These are phyloP conservation scores for Apamea crenata DNA, from an alignment of 2,888 invertebrate species.

Conservation along the genomic window DNA sequence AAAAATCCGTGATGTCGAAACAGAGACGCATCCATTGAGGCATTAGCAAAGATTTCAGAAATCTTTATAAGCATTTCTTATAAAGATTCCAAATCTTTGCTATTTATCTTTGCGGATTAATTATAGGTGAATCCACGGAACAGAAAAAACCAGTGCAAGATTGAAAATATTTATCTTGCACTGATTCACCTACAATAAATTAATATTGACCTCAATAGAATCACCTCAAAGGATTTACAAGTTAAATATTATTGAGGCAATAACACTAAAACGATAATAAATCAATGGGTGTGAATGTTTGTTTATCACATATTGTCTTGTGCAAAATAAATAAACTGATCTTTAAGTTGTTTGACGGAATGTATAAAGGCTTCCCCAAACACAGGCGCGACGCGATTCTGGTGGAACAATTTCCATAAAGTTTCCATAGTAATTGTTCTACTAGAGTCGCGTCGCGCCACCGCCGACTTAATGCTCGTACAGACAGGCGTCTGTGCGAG, in stretches of 20 bases:
- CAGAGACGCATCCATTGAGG: too few species aligned
- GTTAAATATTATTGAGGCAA: constrained; percentile 26
- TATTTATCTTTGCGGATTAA: too few species aligned
- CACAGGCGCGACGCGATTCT: too few species aligned
- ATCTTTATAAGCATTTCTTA: background rate
- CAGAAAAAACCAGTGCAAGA: too few species aligned
- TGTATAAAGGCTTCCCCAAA: too few species aligned
- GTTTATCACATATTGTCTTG: constrained; percentile 2
- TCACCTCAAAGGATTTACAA: constrained; percentile 9
- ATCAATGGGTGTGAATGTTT: constrained; percentile 27
- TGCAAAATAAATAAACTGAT: background rate
- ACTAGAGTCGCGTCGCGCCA: too few species aligned
- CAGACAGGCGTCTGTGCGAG: too few species aligned
- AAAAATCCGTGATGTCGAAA: background rate
- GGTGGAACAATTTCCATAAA: too few species aligned
- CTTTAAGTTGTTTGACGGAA: background rate
- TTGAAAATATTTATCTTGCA: background rate
- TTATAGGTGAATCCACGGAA: too few species aligned
- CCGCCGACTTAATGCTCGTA: too few species aligned
- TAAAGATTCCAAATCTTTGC: too few species aligned
- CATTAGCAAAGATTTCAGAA: background rate
- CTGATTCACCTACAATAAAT: background rate
- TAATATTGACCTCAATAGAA: constrained; percentile 10
- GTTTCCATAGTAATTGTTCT: too few species aligned
- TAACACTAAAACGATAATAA: constrained; percentile 15